Evolutionary conservation across 2,113 vertebrate genomes (phyloP).

Genomic region (Chascanopsetta lugubris): DNA sequence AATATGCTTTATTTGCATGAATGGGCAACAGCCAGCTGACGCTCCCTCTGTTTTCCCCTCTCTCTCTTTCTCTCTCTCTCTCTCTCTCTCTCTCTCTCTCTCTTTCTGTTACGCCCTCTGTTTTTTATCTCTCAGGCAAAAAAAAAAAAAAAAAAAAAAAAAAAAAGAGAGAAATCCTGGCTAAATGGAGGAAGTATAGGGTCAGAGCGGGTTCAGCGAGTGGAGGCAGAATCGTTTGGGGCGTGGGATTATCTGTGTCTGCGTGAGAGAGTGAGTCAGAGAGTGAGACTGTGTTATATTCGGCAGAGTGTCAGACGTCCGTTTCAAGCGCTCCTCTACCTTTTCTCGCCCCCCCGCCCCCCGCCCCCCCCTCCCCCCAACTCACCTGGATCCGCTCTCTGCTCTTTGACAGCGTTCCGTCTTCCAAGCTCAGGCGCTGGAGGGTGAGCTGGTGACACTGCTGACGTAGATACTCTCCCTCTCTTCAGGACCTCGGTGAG

Average conservation of each 20-base stretch:
- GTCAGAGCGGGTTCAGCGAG: constrained; percentile 53
- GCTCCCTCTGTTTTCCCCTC: constrained; percentile 3
- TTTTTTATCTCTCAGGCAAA: constrained; percentile 1
- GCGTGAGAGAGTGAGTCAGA: constrained; percentile 1
- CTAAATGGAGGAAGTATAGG: constrained; percentile 33
- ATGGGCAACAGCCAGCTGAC: constrained; percentile 11
- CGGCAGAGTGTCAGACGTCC: constrained; percentile 15
- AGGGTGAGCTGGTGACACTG: constrained; percentile 27
- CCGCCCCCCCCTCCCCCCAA: constrained; percentile 6
- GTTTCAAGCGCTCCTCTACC: constrained; percentile 7
- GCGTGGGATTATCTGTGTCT: constrained; percentile 50
- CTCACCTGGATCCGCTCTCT: not conserved
- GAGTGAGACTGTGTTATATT: constrained; percentile 18
- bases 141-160: too few species aligned
- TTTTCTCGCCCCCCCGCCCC: constrained; percentile 8
- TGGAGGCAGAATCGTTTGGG: constrained; percentile 45
- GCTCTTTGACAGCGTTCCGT: not conserved
- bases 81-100: constrained; percentile 10
- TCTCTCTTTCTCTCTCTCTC: constrained; percentile 7
- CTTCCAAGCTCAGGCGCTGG: constrained; percentile 5
- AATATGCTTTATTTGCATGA: constrained; percentile 32
- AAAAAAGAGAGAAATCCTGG: too few species aligned
- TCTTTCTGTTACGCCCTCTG: not conserved
- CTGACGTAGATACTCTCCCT: constrained; percentile 18
- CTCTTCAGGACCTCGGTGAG: constrained; percentile 57